Base-by-base conservation (phyloP, 2,888 invertebrate species). In the Lepidochrysops patricia region DNA sequence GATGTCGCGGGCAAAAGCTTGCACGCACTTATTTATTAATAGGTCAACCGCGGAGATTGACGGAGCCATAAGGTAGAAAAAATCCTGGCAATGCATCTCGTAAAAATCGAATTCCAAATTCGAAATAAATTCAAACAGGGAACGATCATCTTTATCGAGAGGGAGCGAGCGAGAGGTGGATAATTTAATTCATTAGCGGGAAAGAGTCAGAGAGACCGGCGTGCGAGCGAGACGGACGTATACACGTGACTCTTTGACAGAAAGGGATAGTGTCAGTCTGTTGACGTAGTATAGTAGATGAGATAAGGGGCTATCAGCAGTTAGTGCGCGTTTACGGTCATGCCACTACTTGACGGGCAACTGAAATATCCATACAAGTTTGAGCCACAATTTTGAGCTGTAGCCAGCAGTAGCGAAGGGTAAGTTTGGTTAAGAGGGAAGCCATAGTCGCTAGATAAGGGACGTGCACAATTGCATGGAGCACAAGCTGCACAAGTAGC, bases 151-250 rank as follows among this genome's bases (percentile, higher is more conserved):
- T 79, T 73, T 79, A 80, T 81, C 83, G 82, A 80, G 77, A 79
- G 81, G 78, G 83, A 80, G 81, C 75, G 78, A 80, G 87, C 86
- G 83, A 88, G 83, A 84, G 86, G 84, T 81, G 84, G 86, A 82
- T 88, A 87, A 85, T 85, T 84, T 81, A 89, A 89, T 90, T 90
- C 90, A 88, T 90, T 90, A 89, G 88, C 72, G 77, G 65, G 76
- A 81, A 65, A 63, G 80, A 76, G 83, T 81, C 69, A 67, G 74
- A 61, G 68, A 70, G 67, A 76, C 72, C 68, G 73, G 75, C 74
- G 82, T 75, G 76, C 66, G 76, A 80, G 69, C 65, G 79, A 54
- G 74, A 77, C 60, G 62, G 58, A 19, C 57, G 7, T 61, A 69
- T 63, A 66, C 66, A 63, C 65, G 67, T 65, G 64, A 23, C 64